Percentiles rank a stretch among this genome's conserved stretches.
Evolutionary conservation across 2,888 invertebrate species (phyloP).

Genomic region (Myopa testacea): DNA sequence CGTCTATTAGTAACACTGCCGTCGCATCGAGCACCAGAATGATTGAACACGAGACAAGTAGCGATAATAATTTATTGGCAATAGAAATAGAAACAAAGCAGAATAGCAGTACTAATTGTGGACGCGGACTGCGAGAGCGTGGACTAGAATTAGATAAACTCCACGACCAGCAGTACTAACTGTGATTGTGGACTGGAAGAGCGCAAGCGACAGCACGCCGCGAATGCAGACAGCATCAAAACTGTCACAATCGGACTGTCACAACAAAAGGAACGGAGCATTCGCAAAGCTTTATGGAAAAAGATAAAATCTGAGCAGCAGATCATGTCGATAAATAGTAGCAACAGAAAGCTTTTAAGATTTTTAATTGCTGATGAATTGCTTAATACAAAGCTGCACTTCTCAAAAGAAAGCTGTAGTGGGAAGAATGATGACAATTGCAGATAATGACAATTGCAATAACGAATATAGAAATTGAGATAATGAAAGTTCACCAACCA

Average conservation of each 20-base stretch:
- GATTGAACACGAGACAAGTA: conserved; percentile 9
- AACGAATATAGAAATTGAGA: conserved; percentile 8
- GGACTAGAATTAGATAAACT: too few relatives aligned
- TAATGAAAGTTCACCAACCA: conserved; percentile 22
- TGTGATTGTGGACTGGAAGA: background rate
- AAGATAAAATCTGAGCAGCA: conserved; percentile 14
- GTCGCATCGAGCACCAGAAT: conserved; percentile 7
- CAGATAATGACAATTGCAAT: background rate
- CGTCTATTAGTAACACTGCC: background rate
- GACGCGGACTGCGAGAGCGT: too few relatives aligned
- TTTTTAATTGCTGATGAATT: background rate
- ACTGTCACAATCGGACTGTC: background rate
- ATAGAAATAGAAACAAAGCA: background rate
- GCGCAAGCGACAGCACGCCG: conserved; percentile 18
- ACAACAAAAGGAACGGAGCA: background rate
- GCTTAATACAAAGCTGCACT: background rate
- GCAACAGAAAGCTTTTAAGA: background rate
- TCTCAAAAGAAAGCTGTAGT: background rate
- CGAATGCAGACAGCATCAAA: background rate
- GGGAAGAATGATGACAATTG: conserved; percentile 20
- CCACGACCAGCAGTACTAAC: too few relatives aligned
- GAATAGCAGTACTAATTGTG: background rate
- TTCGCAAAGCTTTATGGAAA: conserved; percentile 1
- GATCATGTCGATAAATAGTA: background rate
- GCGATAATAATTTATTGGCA: conserved; percentile 2